These are phyloP conservation scores for Muraenolepis orangiensis DNA, from an alignment of 2,797 vertebrate genomes.

Conservation along the genomic window DNA sequence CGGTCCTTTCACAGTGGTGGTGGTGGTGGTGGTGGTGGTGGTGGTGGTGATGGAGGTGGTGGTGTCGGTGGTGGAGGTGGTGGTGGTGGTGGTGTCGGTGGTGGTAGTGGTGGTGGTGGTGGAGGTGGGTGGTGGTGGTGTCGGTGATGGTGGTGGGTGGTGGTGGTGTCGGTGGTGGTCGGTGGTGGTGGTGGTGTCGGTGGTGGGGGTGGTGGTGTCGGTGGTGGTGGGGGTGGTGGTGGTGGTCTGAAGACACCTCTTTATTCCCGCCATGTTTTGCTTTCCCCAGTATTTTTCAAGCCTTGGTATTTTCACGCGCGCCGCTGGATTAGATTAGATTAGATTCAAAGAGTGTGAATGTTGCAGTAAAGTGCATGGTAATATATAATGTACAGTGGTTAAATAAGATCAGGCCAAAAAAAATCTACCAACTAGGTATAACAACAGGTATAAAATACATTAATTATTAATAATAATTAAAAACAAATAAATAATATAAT, in stretches of 20 bases:
- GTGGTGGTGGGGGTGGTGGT: constrained; percentile 18
- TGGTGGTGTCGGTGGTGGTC: too few relatives aligned
- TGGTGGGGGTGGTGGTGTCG: constrained; percentile 20
- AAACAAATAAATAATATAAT: too few relatives aligned
- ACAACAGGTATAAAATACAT: too few relatives aligned
- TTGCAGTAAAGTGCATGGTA: too few relatives aligned
- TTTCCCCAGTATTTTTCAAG: constrained; percentile 5
- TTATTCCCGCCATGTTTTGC: constrained; percentile 36
- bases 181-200: constrained; percentile 19
- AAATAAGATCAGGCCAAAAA: too few relatives aligned
- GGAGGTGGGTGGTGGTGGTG: constrained; percentile 16
- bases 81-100: constrained; percentile 21
- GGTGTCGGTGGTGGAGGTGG: constrained; percentile 17
- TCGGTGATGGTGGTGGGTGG: constrained; percentile 19
- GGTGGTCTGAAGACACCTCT: constrained; percentile 19
- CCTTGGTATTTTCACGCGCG: constrained; percentile 12
- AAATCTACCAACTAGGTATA: too few relatives aligned
- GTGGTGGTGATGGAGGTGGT: constrained; percentile 19
- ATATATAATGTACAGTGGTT: too few relatives aligned
- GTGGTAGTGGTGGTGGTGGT: constrained; percentile 18
- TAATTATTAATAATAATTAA: too few relatives aligned
- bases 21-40: constrained; percentile 20
- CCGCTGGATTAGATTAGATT: too few relatives aligned
- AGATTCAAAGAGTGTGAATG: too few relatives aligned
- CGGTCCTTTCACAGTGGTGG: constrained; percentile 27